Conservation (phyloP, 2,888 invertebrate genomes). For the Chorisops tibialis region DNA sequence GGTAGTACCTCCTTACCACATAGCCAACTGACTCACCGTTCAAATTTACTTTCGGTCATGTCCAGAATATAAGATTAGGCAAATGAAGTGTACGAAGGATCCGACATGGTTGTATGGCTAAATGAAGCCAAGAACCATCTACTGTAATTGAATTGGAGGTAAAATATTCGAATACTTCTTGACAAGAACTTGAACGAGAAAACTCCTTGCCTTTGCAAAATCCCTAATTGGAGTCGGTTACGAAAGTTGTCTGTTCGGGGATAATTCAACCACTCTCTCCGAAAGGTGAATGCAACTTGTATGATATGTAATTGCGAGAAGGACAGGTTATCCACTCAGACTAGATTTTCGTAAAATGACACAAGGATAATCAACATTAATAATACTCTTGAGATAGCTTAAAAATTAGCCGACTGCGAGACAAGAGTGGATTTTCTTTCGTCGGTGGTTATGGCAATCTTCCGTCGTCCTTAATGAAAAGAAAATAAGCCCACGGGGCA, state of each 20-base stretch:
- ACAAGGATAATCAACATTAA: not conserved
- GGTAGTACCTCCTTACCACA: not conserved
- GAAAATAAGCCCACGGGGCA: constrained; percentile 23
- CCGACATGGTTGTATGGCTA: not conserved
- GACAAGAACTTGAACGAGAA: not conserved
- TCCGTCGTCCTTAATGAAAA: constrained; percentile 21
- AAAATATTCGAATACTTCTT: constrained; percentile 6
- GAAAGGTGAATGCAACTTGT: not conserved
- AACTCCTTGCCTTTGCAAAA: not conserved
- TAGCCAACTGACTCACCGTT: not conserved
- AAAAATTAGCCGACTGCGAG: no score
- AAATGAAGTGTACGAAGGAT: constrained; percentile 26
- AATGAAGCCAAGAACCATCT: not conserved
- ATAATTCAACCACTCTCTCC: not conserved
- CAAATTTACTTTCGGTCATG: constrained; percentile 30
- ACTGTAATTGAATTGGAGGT: constrained; percentile 14
- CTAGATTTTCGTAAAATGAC: not conserved
- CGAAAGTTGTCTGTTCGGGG: not conserved
- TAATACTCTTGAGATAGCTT: not conserved
- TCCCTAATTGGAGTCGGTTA: no score
- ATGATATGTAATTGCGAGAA: not conserved
- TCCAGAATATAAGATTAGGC: constrained; percentile 33
- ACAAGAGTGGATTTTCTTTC: no score
- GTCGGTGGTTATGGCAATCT: not conserved
- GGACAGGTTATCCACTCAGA: not conserved